Evolutionary conservation across 2,888 invertebrate species (phyloP), one percentile per base, ranked within the genome.

Genomic region (Laspeyria flexula): DNA sequence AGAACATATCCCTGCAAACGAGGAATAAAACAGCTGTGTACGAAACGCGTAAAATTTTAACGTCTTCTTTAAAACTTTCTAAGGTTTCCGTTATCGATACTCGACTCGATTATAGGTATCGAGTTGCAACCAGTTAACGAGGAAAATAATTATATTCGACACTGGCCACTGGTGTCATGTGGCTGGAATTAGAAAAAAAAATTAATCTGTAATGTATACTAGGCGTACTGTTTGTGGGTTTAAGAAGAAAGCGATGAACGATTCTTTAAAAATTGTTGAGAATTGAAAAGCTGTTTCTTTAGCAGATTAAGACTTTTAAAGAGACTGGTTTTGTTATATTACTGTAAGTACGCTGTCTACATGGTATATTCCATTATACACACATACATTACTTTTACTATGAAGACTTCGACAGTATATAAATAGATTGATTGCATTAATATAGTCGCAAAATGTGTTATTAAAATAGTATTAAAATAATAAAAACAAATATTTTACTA

Each of bases 81-180:
- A 90, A 75, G 90, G 90, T 83, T 86, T 90, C 89, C 63, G 86
- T 77, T 83, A 90, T 79, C 81, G 85, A 89, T 88, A 86, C 75
- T 47, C 61, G 61, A 60, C 66, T 77, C 85, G 80, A 82, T 85
- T 86, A 86, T 86, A 81, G 79, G 81, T 86, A 81, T 90, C 86
- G 81, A 79, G 75, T 90, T 83, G 75, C 85, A 65, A 65, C 73
- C 69, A 73, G 76, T 79, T 85, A 82, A 83, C 85, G 76, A 86
- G 81, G 80, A 88, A 90, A 87, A 86, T n/a, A n/a, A n/a, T 86
- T 82, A 86, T 90, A 90, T 89, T 85, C 73, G 86, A 88, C 81
- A 83, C 88, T 81, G 79, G 73, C 71, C 79, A 60, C 75, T 67
- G 83, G 88, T 90, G 82, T 89, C 82, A 73, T 78, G 80, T 90